Evolutionary conservation across 2,113 vertebrate genomes (phyloP).

Genomic region (Prietella phreatophila): DNA sequence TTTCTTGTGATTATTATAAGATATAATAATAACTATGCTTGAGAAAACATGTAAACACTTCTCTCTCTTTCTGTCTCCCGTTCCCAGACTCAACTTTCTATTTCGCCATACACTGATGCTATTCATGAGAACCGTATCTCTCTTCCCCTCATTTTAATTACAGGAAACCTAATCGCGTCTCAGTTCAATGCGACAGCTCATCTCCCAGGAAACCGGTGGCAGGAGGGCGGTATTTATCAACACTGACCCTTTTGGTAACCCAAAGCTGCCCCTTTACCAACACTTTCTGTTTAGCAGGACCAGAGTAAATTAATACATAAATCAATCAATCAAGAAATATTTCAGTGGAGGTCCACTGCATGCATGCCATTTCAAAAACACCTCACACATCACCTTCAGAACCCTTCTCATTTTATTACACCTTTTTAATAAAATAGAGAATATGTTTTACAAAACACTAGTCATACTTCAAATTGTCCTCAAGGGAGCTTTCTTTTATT

Average conservation of each 20-base stretch:
- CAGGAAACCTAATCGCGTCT: slow-evolving; percentile 68
- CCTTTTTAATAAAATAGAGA: neutral
- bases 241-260: slow-evolving; percentile 20
- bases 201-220: slow-evolving; percentile 66
- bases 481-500: neutral
- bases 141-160: slow-evolving; percentile 68
- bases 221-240: slow-evolving; percentile 61
- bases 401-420: neutral
- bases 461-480: neutral
- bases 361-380: neutral
- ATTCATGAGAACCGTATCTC: slow-evolving; percentile 64
- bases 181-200: slow-evolving; percentile 52
- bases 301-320: slow-evolving; percentile 22
- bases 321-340: neutral
- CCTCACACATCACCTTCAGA: neutral
- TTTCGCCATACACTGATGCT: slow-evolving; percentile 54
- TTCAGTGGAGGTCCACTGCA: neutral
- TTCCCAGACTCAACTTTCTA: slow-evolving; percentile 2
- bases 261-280: slow-evolving; percentile 38
- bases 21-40: neutral
- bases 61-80: slow-evolving; percentile 3
- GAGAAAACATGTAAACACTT: neutral
- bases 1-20: neutral
- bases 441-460: neutral
- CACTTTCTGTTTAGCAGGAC: slow-evolving; percentile 6